phyloP scores from a whole-genome alignment of 2,113 vertebrate species.

The Nyctibius bracteatus region DNA sequence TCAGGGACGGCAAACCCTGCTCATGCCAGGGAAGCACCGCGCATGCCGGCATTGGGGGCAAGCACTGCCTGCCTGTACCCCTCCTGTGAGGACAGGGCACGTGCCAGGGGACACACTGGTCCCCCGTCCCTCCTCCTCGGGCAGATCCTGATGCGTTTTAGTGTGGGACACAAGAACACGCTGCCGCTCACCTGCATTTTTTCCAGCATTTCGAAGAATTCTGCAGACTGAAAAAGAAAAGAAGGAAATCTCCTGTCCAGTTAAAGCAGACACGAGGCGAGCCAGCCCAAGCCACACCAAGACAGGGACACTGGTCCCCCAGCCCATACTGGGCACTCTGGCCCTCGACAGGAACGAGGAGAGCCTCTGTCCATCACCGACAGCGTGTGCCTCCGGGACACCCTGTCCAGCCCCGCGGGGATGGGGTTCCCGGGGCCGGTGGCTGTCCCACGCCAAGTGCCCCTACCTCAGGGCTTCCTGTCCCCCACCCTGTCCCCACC shows the following conservation, averaged over 20 bases:
- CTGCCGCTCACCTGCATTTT: conserved; percentile 87
- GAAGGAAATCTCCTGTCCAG: background rate
- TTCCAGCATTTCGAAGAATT: conserved; percentile 93
- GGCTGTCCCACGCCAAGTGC: background rate
- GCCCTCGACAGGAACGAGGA: background rate
- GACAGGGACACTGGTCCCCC: background rate
- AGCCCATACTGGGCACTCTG: accelerated
- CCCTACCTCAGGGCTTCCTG: background rate
- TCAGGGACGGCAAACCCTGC: background rate
- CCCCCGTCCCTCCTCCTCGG: background rate
- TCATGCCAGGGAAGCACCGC: background rate
- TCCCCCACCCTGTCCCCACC: background rate
- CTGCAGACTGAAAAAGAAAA: conserved; percentile 82
- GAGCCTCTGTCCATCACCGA: too few species aligned
- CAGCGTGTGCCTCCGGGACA: accelerated
- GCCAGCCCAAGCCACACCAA: background rate
- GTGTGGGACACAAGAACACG: background rate
- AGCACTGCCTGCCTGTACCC: accelerated
- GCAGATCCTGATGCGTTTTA: background rate
- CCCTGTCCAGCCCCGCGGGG: accelerated
- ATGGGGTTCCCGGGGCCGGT: accelerated
- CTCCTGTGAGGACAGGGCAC: background rate
- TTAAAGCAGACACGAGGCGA: background rate
- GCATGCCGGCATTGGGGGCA: accelerated
- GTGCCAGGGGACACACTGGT: background rate